Base-by-base conservation (phyloP, 2,888 invertebrate species). In the Mythimna lalbum region DNA sequence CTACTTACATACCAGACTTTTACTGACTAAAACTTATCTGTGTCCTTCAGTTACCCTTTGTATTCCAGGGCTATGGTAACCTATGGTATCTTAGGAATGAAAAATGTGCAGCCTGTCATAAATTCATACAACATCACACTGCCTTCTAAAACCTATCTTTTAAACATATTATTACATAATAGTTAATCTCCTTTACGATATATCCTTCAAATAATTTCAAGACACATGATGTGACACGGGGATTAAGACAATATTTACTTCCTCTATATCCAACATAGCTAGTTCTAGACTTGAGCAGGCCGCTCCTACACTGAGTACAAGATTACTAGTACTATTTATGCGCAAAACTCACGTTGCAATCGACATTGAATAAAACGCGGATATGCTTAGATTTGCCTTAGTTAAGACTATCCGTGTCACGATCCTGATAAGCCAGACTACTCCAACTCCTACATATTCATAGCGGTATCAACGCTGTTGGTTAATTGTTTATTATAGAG, bases 401-500 rank as follows among this genome's bases (percentile, higher is more conserved):
- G 50, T 52, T 79, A 19, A 31, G 4, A 53, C 27, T 67, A 76
- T 79, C 31, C 39, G 33, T 80, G 75, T 52, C 78, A 69, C 55
- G 65, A 79, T 59, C 64, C 73, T 67, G 53, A 63, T 72, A 36
- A 66, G 12, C 10, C 39, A 31, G 36, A 23, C 63, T 47, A 27
- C 31, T 17, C 9, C n/a, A 56, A 56, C 72, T 59, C 21, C 12
- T 77, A 52, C 67, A 73, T 68, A 65, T 73, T 77, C 71, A 75
- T 77, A 70, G 33, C 77, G 53, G 70, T 76, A 74, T 57, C 61
- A 59, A 47, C 50, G 4, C 12, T 68, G 69, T 65, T 67, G 52
- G 70, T 61, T 80, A 75, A 79, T 80, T 80, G 80, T 72, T 76
- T 76, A 72, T 68, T 80, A 63, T 63, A 62, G 36, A 76, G 56